Evolutionary conservation across 2,113 vertebrate species (phyloP).

Genomic region (Notiomystis cincta): DNA sequence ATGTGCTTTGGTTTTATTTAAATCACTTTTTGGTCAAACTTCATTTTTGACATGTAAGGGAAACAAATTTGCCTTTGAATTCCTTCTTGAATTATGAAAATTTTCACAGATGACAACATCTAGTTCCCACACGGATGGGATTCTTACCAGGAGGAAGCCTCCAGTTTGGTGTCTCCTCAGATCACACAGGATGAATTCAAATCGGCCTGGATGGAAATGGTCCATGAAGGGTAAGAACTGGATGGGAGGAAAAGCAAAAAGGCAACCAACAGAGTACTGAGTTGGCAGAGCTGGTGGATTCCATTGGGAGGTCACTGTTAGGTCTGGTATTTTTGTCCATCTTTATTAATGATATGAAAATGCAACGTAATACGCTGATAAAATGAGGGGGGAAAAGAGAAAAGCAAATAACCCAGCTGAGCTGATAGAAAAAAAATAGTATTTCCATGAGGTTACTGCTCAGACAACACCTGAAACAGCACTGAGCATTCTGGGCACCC

Average conservation of each 20-base stretch:
- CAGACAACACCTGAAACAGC: not conserved
- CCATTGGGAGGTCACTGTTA: not conserved
- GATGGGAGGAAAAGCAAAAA: not conserved
- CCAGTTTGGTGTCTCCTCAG: not conserved
- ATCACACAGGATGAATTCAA: not conserved
- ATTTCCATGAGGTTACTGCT: not conserved
- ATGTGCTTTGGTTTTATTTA: not conserved
- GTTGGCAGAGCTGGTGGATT: slow-evolving; percentile 30
- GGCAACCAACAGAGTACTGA: not conserved
- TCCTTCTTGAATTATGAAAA: not conserved
- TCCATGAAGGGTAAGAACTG: not conserved
- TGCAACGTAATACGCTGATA: not conserved
- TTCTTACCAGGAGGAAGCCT: not conserved
- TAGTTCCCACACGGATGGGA: slow-evolving; percentile 3
- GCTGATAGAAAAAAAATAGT: not conserved
- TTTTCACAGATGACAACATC: not conserved
- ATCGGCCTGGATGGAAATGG: not conserved
- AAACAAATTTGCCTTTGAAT: not conserved
- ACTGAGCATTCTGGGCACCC: not conserved
- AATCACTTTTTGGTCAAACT: not conserved
- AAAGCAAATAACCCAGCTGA: not conserved
- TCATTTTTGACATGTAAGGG: not conserved
- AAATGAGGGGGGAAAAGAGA: not conserved
- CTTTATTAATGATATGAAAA: not conserved
- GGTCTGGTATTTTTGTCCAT: not conserved